These are phyloP conservation scores for Petrolisthes manimaculis DNA, from an alignment of 2,888 invertebrate genomes.

Conservation along the genomic window DNA sequence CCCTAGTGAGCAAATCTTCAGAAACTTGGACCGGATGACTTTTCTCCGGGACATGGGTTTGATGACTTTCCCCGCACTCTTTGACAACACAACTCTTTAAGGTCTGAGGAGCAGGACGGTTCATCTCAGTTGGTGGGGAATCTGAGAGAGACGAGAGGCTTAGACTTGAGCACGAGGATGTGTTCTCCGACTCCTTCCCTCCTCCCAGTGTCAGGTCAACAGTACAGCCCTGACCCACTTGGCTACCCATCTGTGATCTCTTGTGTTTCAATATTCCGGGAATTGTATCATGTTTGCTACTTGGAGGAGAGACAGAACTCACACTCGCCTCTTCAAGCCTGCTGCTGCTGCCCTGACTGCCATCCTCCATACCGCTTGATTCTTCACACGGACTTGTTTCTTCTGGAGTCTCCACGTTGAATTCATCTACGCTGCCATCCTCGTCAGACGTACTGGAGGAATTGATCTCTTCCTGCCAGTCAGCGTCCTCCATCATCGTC, in stretches of 20 bases:
- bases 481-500: conserved; percentile 34
- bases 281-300: not conserved
- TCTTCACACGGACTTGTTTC: conserved; percentile 18
- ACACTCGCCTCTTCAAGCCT: conserved; percentile 39
- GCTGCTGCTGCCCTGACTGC: conserved; percentile 21
- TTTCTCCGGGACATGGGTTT: too few relatives aligned
- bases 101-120: not conserved
- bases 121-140: not conserved
- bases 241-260: not conserved
- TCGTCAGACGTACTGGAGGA: conserved; percentile 31
- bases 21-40: too few relatives aligned
- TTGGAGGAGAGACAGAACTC: conserved; percentile 17
- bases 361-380: conserved; percentile 15
- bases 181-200: conserved; percentile 6
- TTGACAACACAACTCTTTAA: too few relatives aligned
- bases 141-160: conserved; percentile 35
- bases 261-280: not conserved
- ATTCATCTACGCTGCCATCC: conserved; percentile 28
- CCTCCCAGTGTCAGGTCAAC: not conserved
- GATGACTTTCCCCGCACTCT: too few relatives aligned
- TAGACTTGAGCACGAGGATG: conserved; percentile 49
- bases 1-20: too few relatives aligned
- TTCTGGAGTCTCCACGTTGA: conserved; percentile 31
- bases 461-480: conserved; percentile 27
- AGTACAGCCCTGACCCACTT: not conserved